Percentiles rank a stretch among this genome's conserved stretches.
These are phyloP conservation scores for Falco cherrug DNA, from an alignment of 2,797 vertebrate genomes.

Conservation along the genomic window DNA sequence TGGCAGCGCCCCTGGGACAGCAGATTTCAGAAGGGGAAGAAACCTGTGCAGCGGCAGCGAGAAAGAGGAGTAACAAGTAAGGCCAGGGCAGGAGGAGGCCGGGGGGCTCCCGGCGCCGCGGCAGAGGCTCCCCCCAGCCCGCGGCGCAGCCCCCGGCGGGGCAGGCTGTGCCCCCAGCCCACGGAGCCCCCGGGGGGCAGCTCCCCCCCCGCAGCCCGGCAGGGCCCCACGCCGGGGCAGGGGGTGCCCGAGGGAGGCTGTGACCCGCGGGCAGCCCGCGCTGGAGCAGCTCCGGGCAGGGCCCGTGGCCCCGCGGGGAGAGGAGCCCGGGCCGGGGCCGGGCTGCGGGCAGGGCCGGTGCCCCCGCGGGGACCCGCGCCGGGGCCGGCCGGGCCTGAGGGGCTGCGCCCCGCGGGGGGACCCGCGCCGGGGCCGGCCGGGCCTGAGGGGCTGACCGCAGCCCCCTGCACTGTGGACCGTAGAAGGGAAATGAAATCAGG, in stretches of 20 bases:
- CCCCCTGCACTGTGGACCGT: too few relatives aligned
- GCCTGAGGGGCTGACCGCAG: background rate
- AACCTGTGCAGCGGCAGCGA: too few relatives aligned
- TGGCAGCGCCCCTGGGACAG: background rate
- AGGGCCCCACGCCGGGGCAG: too few relatives aligned
- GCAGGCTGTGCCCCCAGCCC: background rate
- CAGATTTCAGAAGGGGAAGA: background rate
- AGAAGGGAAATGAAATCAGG: too few relatives aligned
- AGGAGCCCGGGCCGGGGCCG: background rate
- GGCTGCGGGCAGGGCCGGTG: too few relatives aligned
- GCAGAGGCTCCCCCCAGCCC: background rate
- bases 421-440: background rate
- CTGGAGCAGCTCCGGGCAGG: background rate
- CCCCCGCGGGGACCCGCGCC: background rate
- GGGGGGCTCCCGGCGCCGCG: too few relatives aligned
- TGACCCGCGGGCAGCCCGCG: background rate
- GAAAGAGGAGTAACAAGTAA: too few relatives aligned
- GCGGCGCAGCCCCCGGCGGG: too few relatives aligned
- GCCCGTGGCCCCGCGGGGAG: background rate
- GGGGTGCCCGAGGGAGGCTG: background rate
- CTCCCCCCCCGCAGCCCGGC: background rate
- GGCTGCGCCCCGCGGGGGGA: background rate
- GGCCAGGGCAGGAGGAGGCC: too few relatives aligned
- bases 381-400: background rate
- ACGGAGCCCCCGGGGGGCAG: accelerated